Base-by-base conservation (phyloP, 2,797 vertebrate species). In the Enteromius fasciolatus region DNA sequence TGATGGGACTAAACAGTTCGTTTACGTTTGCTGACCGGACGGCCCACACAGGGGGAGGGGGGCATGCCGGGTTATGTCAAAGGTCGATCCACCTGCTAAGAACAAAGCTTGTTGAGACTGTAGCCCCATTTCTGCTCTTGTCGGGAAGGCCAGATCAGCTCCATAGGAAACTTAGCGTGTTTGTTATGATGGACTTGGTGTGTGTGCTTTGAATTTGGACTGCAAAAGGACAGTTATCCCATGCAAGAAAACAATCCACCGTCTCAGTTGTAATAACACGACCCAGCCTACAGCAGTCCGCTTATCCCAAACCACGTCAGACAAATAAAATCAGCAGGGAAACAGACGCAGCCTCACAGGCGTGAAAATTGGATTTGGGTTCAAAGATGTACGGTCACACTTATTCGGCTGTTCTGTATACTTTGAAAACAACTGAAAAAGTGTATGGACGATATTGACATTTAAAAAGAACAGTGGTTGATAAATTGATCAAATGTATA, bases 1-100 rank as follows among this genome's bases (percentile, higher is more conserved):
- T 68, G 69, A 86, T 78, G 48, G 79, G 76, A 80, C 79, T 76
- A 82, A 87, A 87, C 84, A 81, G 84, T 80, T 84, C 6, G 59
- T 63, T 63, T 80, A 85, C 33, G 84, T 84, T 87, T 91, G 85
- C 90, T 89, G 84, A 31, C 81, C 77, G 83, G 85, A 79, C 81
- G 74, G 54, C 57, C 77, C 57, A 66, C 59, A 52, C 76, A 68
- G 20, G 41, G 76, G 69, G 70, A 74, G 81, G 69, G 39, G 46
- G 68, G 52, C 28, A n/a, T 31, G 20, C 83, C 41, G 76, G 86
- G 87, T 83, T 81, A 74, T 72, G 87, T 85, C 88, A 88, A 86
- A 89, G 90, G 88, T 84, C 80, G 10, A 87, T 90, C 85, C 88
- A 91, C 90, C 90, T 91, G 90, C 87, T 90, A 89, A 85, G 90